These are phyloP conservation scores for Spisula solida DNA, from an alignment of 2,888 invertebrate genomes.

Conservation along the genomic window DNA sequence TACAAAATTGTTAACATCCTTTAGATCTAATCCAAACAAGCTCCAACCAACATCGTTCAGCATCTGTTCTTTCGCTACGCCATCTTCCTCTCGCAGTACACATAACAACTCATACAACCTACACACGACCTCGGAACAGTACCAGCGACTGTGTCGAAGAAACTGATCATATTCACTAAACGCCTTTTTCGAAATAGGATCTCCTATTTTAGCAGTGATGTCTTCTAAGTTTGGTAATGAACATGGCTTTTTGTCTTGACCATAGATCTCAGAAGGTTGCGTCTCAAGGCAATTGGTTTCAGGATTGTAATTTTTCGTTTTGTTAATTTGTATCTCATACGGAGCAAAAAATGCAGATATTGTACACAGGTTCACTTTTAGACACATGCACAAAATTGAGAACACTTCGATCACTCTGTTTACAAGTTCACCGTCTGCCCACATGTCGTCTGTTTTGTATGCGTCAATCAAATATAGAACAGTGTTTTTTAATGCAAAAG, in stretches of 20 bases:
- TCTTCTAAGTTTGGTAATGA: not conserved
- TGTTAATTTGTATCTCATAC: not conserved
- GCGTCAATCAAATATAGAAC: slow-evolving; percentile 21
- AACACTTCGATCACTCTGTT: slow-evolving; percentile 38
- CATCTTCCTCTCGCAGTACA: not conserved
- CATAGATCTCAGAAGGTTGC: not conserved
- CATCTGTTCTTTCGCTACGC: not conserved
- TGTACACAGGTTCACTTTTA: slow-evolving; percentile 3
- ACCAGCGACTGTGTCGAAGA: not conserved
- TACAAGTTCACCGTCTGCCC: slow-evolving; percentile 5
- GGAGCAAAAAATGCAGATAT: slow-evolving; percentile 30
- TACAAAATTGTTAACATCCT: not conserved
- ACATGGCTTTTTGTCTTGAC: slow-evolving; percentile 21
- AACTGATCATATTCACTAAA: slow-evolving; percentile 20
- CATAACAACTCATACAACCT: slow-evolving; percentile 24
- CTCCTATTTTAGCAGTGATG: slow-evolving; percentile 3
- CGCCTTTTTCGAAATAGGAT: slow-evolving; percentile 6
- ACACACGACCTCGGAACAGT: slow-evolving; percentile 21
- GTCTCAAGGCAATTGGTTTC: not conserved
- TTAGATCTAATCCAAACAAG: not conserved
- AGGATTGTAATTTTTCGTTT: not conserved
- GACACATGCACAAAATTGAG: slow-evolving; percentile 18
- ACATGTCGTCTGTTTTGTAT: slow-evolving; percentile 15
- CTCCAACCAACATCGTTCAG: slow-evolving; percentile 29
- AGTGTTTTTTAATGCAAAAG: slow-evolving; percentile 27